Evolutionary conservation across 2,113 vertebrate species (phyloP), one percentile per base, ranked within the genome.

Genomic region (Proteles cristata): DNA sequence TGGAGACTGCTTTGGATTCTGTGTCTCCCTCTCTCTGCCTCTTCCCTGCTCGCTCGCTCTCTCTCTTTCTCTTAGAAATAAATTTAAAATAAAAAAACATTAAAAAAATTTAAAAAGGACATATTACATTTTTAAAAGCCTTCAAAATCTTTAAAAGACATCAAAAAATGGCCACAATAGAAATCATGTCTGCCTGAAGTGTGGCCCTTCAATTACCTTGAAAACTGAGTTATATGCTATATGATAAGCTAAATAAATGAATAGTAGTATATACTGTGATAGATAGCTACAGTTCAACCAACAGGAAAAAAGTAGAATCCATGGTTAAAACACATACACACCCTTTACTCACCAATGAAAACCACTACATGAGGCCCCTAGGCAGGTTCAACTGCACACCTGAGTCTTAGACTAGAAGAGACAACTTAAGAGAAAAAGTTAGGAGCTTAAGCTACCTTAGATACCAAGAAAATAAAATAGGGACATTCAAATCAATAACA

Each of bases 211-310:
- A 28, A 26, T 96, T 92, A 89, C 63, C 39, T 80, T 95, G 55
- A 96, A 95, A 94, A 90, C 25, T 92, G 33, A 97, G 28, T 69
- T 81, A 93, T 69, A 85, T 55, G 84, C 50, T 93, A 61, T 86
- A 80, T 50, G 88, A 84, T 25, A 89, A 10, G 10, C 84, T 69
- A 97, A 76, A 81, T 74, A 65, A 89, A 80, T 76, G 14, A 96
- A 83, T 71, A 14, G 55, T 80, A 88, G 39, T 48, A 48, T 79
- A 82, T 68, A 61, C 8, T 93, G 15, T 50, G 45, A 94, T 8
- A 93, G 33, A 94, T 8, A 92, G 33, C 77, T 96, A 90, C 6
- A 94, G 23, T 48, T 85, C 77, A 83, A 93, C 48, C 35, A 88
- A 94, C 6, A 92, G 28, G 21, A 69, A 82, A 45, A 96, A 90